Evolutionary conservation across 2,888 invertebrate species (phyloP).

Genomic region (Desoria tigrina): DNA sequence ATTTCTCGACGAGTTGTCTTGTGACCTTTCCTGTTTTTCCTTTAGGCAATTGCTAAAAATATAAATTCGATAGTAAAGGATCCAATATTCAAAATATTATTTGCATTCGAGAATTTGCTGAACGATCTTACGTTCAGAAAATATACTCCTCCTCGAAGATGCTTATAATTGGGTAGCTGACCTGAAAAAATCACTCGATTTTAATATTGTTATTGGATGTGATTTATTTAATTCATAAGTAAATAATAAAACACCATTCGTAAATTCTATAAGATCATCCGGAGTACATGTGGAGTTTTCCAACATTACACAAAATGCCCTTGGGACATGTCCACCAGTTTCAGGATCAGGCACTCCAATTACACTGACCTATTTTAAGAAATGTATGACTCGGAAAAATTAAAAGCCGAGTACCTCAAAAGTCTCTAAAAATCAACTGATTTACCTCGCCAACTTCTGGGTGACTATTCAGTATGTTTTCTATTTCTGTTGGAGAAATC

Average conservation of each 20-base stretch:
- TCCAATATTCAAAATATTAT: neutral
- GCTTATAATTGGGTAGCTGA: conserved; percentile 36
- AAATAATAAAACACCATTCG: conserved; percentile 40
- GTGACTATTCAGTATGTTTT: conserved; percentile 34
- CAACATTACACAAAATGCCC: conserved; percentile 44
- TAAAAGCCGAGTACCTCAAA: too few relatives aligned
- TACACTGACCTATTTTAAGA: conserved; percentile 47
- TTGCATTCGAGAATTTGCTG: too few relatives aligned
- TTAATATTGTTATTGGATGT: too few relatives aligned
- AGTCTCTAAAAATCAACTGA: too few relatives aligned
- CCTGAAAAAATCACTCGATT: too few relatives aligned
- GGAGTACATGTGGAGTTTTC: conserved; percentile 19
- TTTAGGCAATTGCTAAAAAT: conserved; percentile 31
- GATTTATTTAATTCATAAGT: too few relatives aligned
- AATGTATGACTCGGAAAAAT: too few relatives aligned
- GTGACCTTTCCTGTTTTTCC: conserved; percentile 44
- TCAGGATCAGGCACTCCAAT: conserved; percentile 47
- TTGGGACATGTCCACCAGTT: conserved; percentile 47
- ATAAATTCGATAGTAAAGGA: neutral
- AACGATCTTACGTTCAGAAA: conserved; percentile 30
- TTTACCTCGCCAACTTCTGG: conserved; percentile 30
- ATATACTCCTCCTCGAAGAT: conserved; percentile 40
- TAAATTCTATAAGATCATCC: conserved; percentile 42
- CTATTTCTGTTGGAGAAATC: conserved; percentile 40
- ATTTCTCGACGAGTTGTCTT: conserved; percentile 31